Conservation (phyloP, 2,888 invertebrate genomes). For the Epistrophe grossulariae region DNA sequence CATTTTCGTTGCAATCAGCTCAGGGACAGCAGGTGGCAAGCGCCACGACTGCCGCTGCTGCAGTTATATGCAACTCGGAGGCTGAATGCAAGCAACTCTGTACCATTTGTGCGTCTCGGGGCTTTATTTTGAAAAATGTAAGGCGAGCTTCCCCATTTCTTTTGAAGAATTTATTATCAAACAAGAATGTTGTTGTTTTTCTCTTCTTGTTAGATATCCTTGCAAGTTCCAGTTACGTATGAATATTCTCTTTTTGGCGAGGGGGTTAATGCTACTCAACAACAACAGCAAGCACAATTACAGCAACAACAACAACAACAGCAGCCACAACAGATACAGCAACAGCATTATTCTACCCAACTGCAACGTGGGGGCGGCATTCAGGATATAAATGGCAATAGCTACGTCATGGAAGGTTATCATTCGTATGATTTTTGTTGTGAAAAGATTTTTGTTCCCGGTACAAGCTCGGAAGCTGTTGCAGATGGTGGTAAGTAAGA, state of each 20-base stretch:
- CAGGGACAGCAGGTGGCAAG: conserved; percentile 50
- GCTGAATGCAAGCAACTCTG: conserved; percentile 69
- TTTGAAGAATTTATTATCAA: conserved; percentile 5
- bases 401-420: conserved; percentile 71
- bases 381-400: conserved; percentile 71
- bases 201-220: conserved; percentile 58
- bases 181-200: conserved; percentile 12
- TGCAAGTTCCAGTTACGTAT: conserved; percentile 68
- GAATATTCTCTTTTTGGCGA: conserved; percentile 61
- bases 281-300: conserved; percentile 40
- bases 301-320: conserved; percentile 34
- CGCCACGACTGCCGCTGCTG: conserved; percentile 42
- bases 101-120: conserved; percentile 65
- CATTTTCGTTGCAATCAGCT: conserved; percentile 51
- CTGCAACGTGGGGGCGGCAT: conserved; percentile 35
- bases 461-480: conserved; percentile 43
- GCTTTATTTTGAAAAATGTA: conserved; percentile 72
- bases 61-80: conserved; percentile 66
- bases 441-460: conserved; percentile 69
- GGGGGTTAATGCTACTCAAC: conserved; percentile 46
- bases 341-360: not conserved
- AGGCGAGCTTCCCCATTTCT: conserved; percentile 16
- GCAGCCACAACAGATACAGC: conserved; percentile 36
- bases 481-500: conserved; percentile 48
- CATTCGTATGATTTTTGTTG: conserved; percentile 73